These are phyloP conservation scores for Tachina lurida DNA, from an alignment of 2,888 invertebrate genomes.

Conservation along the genomic window DNA sequence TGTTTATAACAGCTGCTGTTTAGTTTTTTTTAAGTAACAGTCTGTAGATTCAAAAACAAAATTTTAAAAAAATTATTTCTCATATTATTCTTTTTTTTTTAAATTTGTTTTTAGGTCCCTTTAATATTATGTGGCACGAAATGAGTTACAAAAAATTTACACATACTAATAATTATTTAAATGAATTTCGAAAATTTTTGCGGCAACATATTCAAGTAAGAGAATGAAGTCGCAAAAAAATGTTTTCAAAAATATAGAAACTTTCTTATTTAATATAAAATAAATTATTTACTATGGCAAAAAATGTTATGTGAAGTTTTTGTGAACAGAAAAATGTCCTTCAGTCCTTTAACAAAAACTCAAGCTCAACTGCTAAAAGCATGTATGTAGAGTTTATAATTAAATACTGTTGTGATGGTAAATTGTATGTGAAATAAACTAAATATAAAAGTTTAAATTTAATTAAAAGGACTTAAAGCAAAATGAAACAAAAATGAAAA, in stretches of 20 bases:
- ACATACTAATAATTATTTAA: too few relatives aligned
- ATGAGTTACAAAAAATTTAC: too few relatives aligned
- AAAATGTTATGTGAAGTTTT: conserved; percentile 16
- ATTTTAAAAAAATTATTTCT: too few relatives aligned
- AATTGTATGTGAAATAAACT: conserved; percentile 19
- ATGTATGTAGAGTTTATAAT: conserved; percentile 41
- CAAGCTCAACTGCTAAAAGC: conserved; percentile 18
- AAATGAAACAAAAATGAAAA: not conserved
- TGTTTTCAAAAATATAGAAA: not conserved
- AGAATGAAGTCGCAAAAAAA: not conserved
- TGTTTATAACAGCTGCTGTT: too few relatives aligned
- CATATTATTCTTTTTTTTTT: too few relatives aligned
- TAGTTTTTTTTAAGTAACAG: too few relatives aligned
- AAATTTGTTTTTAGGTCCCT: too few relatives aligned
- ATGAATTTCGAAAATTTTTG: not conserved
- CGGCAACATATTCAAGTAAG: not conserved
- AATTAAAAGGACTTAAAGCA: not conserved
- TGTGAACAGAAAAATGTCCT: not conserved
- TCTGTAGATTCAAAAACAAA: too few relatives aligned
- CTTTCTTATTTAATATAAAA: conserved; percentile 4
- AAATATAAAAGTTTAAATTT: conserved; percentile 45
- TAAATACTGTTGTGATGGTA: conserved; percentile 34
- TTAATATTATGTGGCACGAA: too few relatives aligned
- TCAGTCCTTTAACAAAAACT: not conserved
- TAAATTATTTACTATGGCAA: conserved; percentile 48